phyloP scores from a whole-genome alignment of 2,797 vertebrate genomes.

The Hippopotamyrus pictus region DNA sequence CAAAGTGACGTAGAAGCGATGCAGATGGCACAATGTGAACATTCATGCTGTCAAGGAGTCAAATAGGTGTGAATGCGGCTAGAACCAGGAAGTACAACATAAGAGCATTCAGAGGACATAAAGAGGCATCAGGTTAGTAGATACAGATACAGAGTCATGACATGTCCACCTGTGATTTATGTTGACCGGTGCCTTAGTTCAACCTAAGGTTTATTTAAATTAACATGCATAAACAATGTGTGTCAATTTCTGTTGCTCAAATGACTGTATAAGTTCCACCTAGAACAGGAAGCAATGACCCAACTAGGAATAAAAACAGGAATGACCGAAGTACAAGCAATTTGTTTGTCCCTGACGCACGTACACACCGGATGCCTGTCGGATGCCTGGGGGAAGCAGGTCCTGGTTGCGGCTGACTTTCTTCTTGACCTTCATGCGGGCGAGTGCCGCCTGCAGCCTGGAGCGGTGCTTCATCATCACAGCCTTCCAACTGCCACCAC shows the following conservation, averaged over 20 bases:
- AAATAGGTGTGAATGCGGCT: background rate
- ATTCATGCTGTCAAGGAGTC: background rate
- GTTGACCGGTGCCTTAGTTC: background rate
- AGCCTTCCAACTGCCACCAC: constrained; percentile 78
- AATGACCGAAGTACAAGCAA: background rate
- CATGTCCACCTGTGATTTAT: background rate
- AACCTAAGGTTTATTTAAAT: background rate
- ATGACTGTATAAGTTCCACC: background rate
- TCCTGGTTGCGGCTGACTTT: constrained; percentile 81
- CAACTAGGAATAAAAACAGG: background rate
- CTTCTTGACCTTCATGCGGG: constrained; percentile 78
- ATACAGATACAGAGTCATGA: background rate
- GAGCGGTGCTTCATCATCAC: constrained; percentile 70
- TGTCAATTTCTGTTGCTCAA: background rate
- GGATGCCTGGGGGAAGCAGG: constrained; percentile 55
- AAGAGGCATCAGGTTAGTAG: background rate
- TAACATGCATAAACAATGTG: background rate
- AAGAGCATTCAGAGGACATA: background rate
- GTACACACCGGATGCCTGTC: constrained; percentile 24
- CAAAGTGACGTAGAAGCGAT: background rate
- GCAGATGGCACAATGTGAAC: background rate
- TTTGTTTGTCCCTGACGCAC: background rate
- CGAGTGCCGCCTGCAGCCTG: constrained; percentile 75
- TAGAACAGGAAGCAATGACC: background rate
- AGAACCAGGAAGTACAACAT: background rate